A percentile compares a stretch with the other conserved stretches of the same genome.
phyloP scores from a whole-genome alignment of 2,797 vertebrate genomes.

The Botia almorhae region DNA sequence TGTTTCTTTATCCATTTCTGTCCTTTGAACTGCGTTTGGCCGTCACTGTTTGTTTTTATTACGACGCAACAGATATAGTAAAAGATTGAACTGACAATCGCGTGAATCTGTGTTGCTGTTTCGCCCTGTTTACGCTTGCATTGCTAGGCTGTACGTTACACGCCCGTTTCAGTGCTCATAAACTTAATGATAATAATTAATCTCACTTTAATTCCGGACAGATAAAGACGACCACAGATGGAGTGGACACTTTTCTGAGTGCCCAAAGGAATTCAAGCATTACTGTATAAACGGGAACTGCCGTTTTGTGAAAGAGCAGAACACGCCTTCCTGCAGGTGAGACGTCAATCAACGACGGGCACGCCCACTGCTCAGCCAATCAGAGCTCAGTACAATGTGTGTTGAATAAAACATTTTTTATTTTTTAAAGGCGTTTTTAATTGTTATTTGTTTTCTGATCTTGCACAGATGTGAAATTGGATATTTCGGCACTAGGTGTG shows the following conservation, averaged over 20 bases:
- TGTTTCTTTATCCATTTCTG: slow-evolving; percentile 20
- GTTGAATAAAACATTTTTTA: background rate
- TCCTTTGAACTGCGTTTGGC: slow-evolving; percentile 23
- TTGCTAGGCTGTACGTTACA: background rate
- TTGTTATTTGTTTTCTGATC: background rate
- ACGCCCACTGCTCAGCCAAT: background rate
- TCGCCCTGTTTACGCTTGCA: background rate
- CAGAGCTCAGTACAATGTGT: background rate
- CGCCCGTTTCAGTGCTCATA: background rate
- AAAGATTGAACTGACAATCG: slow-evolving; percentile 15
- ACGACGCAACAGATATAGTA: background rate
- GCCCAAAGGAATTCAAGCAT: slow-evolving; percentile 80
- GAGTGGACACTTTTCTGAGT: slow-evolving; percentile 84
- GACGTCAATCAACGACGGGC: slow-evolving; percentile 43
- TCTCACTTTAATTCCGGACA: slow-evolving; percentile 3
- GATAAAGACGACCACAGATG: slow-evolving; percentile 60
- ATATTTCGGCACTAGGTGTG: slow-evolving; percentile 84
- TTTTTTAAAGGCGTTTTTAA: no score
- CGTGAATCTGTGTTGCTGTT: background rate
- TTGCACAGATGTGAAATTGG: slow-evolving; percentile 81
- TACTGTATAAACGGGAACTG: slow-evolving; percentile 90
- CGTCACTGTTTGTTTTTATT: background rate
- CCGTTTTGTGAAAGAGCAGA: slow-evolving; percentile 83
- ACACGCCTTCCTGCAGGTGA: slow-evolving; percentile 85
- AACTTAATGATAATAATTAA: background rate